A percentile compares a stretch with the other conserved stretches of the same genome.
Conservation (phyloP, 92 coral and sea anemone species). For the Meandrina meandrites region DNA sequence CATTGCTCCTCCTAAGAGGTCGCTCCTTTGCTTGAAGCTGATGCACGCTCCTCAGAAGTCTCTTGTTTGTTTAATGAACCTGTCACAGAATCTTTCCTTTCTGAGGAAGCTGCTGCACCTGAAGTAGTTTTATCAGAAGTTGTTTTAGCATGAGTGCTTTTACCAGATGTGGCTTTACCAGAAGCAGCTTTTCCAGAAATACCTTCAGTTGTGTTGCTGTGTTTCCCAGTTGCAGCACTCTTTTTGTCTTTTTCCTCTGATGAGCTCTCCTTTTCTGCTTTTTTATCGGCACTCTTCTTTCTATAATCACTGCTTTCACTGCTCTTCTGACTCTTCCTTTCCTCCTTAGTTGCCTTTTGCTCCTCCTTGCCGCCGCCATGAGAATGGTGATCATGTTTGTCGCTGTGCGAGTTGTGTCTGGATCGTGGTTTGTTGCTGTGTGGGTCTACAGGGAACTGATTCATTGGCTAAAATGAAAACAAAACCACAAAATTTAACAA, state of each 20-base stretch:
- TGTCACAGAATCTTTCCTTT: not conserved
- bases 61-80: not conserved
- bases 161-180: not conserved
- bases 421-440: conserved; percentile 77
- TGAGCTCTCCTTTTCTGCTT: not conserved
- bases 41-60: not conserved
- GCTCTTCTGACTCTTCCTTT: conserved; percentile 9
- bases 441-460: conserved; percentile 92
- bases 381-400: conserved; percentile 42
- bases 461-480: conserved; percentile 64
- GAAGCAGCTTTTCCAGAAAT: not conserved
- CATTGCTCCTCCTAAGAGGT: not conserved
- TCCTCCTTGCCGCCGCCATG: conserved; percentile 28
- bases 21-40: conserved; percentile 6
- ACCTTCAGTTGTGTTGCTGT: not conserved
- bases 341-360: conserved; percentile 3
- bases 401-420: conserved; percentile 57
- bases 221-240: conserved; percentile 20
- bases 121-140: not conserved
- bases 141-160: not conserved
- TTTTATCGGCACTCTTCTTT: conserved; percentile 10
- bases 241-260: conserved; percentile 13
- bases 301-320: conserved; percentile 25
- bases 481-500: not conserved
- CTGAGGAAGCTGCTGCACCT: not conserved